These are phyloP conservation scores for Leptosomus discolor DNA, from an alignment of 2,113 vertebrate species.

Conservation along the genomic window DNA sequence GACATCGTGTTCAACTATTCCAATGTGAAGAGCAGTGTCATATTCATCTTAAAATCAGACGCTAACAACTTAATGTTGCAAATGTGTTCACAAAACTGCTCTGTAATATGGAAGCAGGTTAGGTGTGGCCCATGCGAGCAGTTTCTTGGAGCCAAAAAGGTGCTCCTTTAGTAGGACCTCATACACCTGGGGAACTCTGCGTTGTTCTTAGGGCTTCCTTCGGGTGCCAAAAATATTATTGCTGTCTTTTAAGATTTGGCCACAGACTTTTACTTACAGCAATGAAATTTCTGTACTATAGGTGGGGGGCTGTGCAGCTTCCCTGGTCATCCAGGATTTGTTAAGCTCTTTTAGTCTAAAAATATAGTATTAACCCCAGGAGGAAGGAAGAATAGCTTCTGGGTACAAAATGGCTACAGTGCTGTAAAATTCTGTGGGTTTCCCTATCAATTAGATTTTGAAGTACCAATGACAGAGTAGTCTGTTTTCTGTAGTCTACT, in stretches of 20 bases:
- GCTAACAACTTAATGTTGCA: not conserved
- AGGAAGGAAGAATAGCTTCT: not conserved
- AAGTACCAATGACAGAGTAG: not conserved
- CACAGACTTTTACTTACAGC: not conserved
- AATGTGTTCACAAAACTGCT: not conserved
- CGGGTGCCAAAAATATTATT: not conserved
- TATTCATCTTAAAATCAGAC: not conserved
- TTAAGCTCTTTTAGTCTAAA: not conserved
- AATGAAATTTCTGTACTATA: not conserved
- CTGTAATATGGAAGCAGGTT: not conserved
- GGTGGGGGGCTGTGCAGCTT: fast-evolving
- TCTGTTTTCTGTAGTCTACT: not conserved
- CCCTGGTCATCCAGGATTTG: not conserved
- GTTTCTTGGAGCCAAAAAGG: not conserved
- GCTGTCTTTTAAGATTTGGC: not conserved
- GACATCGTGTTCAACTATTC: not conserved
- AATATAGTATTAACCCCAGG: not conserved
- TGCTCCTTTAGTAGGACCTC: not conserved
- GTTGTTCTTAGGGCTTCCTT: not conserved
- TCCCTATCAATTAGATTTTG: not conserved
- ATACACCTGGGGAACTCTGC: not conserved
- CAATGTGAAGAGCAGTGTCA: not conserved
- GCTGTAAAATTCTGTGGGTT: not conserved
- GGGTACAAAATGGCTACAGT: not conserved
- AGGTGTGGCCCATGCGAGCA: too few relatives aligned